phyloP scores from a whole-genome alignment of 2,113 vertebrate genomes.

The Tauraco erythrolophus region DNA sequence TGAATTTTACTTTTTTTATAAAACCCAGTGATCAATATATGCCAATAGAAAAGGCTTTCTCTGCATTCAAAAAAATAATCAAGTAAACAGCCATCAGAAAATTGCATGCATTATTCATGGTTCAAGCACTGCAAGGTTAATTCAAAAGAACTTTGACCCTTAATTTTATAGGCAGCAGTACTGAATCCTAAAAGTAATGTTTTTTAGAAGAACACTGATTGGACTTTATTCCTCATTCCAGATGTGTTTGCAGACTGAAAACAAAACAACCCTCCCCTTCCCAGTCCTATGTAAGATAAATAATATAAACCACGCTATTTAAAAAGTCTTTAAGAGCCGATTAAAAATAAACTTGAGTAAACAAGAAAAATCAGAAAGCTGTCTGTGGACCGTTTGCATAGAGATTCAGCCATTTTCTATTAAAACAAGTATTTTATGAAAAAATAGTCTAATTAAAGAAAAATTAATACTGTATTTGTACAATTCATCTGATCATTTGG shows the following conservation, averaged over 20 bases:
- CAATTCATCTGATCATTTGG: not conserved
- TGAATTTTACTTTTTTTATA: not conserved
- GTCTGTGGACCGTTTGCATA: not conserved
- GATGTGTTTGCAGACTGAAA: not conserved
- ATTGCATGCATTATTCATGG: not conserved
- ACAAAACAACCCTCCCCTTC: not conserved
- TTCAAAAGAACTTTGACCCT: not conserved
- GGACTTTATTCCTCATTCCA: not conserved
- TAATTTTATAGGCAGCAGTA: not conserved
- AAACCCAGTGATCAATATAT: not conserved
- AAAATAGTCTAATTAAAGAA: not conserved
- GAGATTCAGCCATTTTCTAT: not conserved
- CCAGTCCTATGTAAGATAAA: not conserved
- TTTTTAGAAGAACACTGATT: not conserved
- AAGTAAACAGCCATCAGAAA: not conserved
- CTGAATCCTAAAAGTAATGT: not conserved
- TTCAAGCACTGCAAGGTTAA: not conserved
- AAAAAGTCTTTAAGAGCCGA: not conserved
- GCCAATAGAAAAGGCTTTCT: not conserved
- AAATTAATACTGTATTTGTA: not conserved
- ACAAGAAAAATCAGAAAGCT: not conserved
- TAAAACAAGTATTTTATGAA: not conserved
- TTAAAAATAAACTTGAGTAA: not conserved
- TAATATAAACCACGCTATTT: not conserved
- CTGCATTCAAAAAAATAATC: not conserved